Evolutionary conservation across 2,888 invertebrate genomes (phyloP).

Genomic region (Leptinotarsa haldemani): DNA sequence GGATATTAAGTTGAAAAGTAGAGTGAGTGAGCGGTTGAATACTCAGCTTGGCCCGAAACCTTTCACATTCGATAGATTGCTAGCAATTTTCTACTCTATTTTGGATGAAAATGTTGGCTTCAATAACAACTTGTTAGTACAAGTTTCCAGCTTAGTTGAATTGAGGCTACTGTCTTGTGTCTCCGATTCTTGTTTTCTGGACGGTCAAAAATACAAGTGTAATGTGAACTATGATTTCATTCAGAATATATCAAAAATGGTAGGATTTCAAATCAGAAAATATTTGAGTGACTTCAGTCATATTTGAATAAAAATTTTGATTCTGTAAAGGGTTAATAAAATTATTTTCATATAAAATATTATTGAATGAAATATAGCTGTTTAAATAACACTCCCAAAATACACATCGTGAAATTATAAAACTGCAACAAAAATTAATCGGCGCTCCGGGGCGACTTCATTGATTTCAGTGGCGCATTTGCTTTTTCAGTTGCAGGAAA

Average conservation of each 20-base stretch:
- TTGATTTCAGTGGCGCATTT: too few species aligned
- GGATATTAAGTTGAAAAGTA: constrained; percentile 73
- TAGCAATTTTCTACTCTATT: constrained; percentile 72
- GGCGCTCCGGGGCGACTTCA: too few species aligned
- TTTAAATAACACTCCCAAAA: too few species aligned
- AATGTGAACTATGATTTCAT: constrained; percentile 86
- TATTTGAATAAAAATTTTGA: constrained; percentile 25
- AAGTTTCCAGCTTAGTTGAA: constrained; percentile 88
- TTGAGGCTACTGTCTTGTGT: constrained; percentile 80
- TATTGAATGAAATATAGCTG: neutral
- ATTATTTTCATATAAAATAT: neutral
- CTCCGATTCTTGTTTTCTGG: constrained; percentile 79
- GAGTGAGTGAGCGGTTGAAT: constrained; percentile 70
- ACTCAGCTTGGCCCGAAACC: constrained; percentile 85
- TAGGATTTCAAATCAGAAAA: constrained; percentile 80
- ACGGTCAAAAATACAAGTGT: constrained; percentile 88
- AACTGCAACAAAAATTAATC: too few species aligned
- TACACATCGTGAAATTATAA: too few species aligned
- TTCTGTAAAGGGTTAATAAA: neutral
- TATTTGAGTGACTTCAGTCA: constrained; percentile 80
- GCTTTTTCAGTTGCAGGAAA: too few species aligned
- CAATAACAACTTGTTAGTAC: constrained; percentile 87
- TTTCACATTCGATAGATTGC: constrained; percentile 56
- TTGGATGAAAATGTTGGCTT: constrained; percentile 85
- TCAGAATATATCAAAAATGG: constrained; percentile 78